Conservation (phyloP, 2,797 vertebrate genomes). For the Luscinia luscinia region DNA sequence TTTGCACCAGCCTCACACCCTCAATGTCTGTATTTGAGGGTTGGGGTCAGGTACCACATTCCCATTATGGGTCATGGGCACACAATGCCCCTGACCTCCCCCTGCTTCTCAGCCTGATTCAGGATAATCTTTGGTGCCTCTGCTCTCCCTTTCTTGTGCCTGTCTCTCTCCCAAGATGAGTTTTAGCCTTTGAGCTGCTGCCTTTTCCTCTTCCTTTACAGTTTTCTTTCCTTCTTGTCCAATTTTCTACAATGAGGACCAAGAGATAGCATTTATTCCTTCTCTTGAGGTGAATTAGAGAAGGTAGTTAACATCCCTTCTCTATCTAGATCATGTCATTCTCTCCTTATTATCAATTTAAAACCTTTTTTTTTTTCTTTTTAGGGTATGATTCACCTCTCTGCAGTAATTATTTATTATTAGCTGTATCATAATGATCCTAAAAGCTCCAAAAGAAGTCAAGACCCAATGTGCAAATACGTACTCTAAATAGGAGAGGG, state of each 20-base stretch:
- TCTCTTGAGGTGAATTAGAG: conserved; percentile 58
- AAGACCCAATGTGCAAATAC: conserved; percentile 47
- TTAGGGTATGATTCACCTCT: conserved; percentile 50
- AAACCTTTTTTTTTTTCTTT: conserved; percentile 40
- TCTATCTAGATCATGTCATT: conserved; percentile 31
- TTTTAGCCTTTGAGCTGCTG: background rate
- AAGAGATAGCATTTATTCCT: conserved; percentile 43
- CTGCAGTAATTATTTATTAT: conserved; percentile 68
- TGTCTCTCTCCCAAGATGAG: background rate
- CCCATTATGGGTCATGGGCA: background rate
- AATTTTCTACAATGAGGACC: conserved; percentile 20
- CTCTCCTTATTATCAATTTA: conserved; percentile 50
- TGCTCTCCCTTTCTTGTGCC: background rate
- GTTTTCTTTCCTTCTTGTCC: conserved; percentile 37
- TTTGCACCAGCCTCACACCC: background rate
- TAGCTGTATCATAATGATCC: conserved; percentile 59
- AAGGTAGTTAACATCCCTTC: conserved; percentile 39
- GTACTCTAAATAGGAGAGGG: background rate
- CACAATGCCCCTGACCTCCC: background rate
- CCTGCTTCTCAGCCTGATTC: background rate
- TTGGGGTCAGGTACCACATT: background rate
- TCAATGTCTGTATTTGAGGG: background rate
- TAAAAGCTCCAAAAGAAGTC: conserved; percentile 65
- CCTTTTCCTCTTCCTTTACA: conserved; percentile 6
- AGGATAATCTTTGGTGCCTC: background rate